Conservation (phyloP, 2,797 vertebrate genomes). For the Halcyon leucocephala region DNA sequence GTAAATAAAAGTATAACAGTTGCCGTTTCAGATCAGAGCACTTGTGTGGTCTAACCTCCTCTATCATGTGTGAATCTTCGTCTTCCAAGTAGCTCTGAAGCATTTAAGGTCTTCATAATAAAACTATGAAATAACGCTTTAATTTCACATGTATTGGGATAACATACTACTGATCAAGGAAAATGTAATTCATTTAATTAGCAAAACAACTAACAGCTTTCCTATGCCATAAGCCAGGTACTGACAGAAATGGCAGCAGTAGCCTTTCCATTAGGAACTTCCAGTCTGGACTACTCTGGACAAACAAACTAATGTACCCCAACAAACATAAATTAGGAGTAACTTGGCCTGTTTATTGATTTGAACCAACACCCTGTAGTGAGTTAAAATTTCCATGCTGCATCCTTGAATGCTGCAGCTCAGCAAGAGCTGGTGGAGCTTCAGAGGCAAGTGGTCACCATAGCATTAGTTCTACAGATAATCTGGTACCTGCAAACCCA, state of each 20-base stretch:
- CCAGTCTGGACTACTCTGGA: not conserved
- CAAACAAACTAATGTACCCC: not conserved
- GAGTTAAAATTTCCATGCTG: not conserved
- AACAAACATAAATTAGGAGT: accelerated
- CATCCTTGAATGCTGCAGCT: not conserved
- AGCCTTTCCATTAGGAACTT: not conserved
- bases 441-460: not conserved
- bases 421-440: not conserved
- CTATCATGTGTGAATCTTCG: not conserved
- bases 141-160: not conserved
- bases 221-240: not conserved
- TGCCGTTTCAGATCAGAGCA: not conserved
- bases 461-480: accelerated
- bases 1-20: not conserved
- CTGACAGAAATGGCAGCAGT: not conserved
- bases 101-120: not conserved
- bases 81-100: not conserved
- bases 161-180: not conserved
- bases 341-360: not conserved
- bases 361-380: not conserved
- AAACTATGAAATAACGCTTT: not conserved
- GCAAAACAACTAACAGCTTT: not conserved
- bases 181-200: no score
- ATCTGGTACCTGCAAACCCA: not conserved
- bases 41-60: not conserved